Conservation (phyloP, 2,113 vertebrate species). For the Bos javanicus region DNA sequence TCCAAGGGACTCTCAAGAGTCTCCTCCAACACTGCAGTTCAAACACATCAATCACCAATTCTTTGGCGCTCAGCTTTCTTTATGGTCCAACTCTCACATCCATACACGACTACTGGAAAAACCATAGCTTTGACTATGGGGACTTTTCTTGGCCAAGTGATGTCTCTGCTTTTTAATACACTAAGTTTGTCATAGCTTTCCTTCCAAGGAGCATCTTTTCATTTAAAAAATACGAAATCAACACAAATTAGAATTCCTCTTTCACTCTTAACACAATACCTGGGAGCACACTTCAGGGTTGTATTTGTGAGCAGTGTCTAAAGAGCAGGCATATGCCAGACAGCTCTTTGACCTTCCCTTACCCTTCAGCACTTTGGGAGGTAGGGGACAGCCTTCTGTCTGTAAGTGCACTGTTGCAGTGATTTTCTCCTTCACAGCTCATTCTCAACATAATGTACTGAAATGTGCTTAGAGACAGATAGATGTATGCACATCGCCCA, state of each 20-base stretch:
- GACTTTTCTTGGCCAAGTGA: neutral
- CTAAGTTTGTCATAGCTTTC: neutral
- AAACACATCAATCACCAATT: neutral
- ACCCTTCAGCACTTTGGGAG: neutral
- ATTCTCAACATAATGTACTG: neutral
- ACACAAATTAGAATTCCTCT: neutral
- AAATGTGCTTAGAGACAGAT: neutral
- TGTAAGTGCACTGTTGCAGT: rapidly evolving
- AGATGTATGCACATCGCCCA: too few relatives aligned
- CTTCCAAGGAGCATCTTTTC: neutral
- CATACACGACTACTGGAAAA: neutral
- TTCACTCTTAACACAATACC: too few relatives aligned
- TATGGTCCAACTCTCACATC: neutral
- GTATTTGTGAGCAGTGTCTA: rapidly evolving
- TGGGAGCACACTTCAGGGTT: neutral
- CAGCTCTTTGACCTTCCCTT: neutral
- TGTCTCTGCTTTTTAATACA: neutral
- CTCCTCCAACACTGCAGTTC: neutral
- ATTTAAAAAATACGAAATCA: neutral
- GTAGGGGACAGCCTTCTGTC: neutral
- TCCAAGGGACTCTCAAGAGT: neutral
- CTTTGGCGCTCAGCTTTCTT: neutral
- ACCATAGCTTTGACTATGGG: neutral
- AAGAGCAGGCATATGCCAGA: rapidly evolving
- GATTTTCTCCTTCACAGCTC: neutral